Conservation (phyloP, 1,140 invertebrate genomes). For the Scylla paramamosain region DNA sequence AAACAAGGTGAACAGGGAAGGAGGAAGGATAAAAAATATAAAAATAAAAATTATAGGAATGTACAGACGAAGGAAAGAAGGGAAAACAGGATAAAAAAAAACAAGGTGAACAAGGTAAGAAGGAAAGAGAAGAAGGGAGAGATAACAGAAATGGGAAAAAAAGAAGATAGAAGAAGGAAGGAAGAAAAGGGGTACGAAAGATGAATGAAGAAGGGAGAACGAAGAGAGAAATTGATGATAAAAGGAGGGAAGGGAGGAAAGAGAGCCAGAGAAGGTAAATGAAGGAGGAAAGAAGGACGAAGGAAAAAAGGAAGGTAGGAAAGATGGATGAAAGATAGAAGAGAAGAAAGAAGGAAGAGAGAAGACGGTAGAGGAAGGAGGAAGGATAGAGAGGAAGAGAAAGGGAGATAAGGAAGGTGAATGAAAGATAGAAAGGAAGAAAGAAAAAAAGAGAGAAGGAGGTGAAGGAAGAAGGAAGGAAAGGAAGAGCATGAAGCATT, state of each 20-base stretch:
- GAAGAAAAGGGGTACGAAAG: background rate
- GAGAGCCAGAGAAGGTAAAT: background rate
- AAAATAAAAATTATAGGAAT: no score
- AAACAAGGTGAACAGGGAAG: background rate
- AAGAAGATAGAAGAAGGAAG: background rate
- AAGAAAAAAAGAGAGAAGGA: background rate
- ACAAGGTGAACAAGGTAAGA: background rate
- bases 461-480: background rate
- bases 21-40: no score
- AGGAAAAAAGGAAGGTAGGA: background rate
- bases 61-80: no score
- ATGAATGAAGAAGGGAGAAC: background rate
- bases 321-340: background rate
- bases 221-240: background rate
- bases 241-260: background rate
- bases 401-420: background rate
- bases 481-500: background rate
- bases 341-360: background rate
- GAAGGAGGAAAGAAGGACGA: background rate
- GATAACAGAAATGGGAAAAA: background rate
- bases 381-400: background rate
- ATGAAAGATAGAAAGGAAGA: background rate
- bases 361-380: background rate
- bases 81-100: background rate
- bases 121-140: background rate